Evolutionary conservation across 2,113 vertebrate species (phyloP), one percentile per base, ranked within the genome.

Genomic region (Amphiprion ocellaris): DNA sequence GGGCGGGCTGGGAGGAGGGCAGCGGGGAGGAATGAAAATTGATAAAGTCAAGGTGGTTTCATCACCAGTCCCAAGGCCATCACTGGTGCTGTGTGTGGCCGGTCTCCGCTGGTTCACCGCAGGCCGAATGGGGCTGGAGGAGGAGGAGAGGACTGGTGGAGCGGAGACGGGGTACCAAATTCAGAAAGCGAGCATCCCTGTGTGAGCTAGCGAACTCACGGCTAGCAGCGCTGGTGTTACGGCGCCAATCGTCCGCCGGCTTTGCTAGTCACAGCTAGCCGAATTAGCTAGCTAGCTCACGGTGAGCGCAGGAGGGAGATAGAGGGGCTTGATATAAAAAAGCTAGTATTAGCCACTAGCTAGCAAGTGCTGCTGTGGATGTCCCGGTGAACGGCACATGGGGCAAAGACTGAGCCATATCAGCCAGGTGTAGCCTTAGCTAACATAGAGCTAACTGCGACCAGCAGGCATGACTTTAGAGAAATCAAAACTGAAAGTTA

Each of bases 31-130:
- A 69, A 52, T 55, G 62, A 46, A 82, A 74, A 82, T 65, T 68
- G 75, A 81, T 83, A 64, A 74, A 90, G 82, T 90, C 85, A 94
- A 94, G 91, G 93, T 95, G 94, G 80, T 84, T 91, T 88, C 81
- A 88, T 87, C 85, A 86, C 65, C 82, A 67, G 68, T 90, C 84
- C 88, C 89, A 84, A 95, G 94, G 94, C 94, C 94, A 89, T 84
- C 89, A 79, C 72, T 15, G 41, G 33, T 69, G 85, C 74, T 74
- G 49, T 71, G 39, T 84, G 84, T 81, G 69, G 56, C 81, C 71
- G 82, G 77, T 75, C 9, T 73, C 61, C 23, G 24, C 73, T 59
- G 76, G 74, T 56, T 66, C 47, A 74, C 71, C 30, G 53, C 87
- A 83, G 93, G 91, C 93, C 89, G 66, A 76, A 10, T 49, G 62